Base-by-base conservation (phyloP, 2,797 vertebrate species). In the Semaprochilodus insignis region DNA sequence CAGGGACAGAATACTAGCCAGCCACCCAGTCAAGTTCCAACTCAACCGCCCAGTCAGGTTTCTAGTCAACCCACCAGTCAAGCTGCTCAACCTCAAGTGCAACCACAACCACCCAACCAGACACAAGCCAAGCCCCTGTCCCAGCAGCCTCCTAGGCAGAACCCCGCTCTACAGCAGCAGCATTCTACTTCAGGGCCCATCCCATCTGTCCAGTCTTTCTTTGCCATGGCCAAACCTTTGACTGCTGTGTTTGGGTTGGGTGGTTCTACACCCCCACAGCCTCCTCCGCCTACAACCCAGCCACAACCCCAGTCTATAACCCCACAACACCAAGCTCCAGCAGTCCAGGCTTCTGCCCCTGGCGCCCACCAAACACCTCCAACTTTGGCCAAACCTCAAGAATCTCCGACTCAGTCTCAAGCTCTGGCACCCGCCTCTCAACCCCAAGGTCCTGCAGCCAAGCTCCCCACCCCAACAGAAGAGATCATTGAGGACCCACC, bases 151-250 rank as follows among this genome's bases (percentile, higher is more conserved):
- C 84, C 66, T 81, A n/a, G 13, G 40, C 66, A 91, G 78, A 85
- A 85, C n/a, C 92, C 91, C 74, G 85, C 91, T 1, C 88, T 89
- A 19, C 93, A 93, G 88, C 93, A 90, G 0, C 92, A 93, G 0
- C 91, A 93, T 52, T 85, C 91, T 6, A 77, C 85, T 7, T 81
- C 85, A 17, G 85, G 84, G 4, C 81, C 85, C 8, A 90, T 93
- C 10, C 87, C 93, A 0, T 93, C 94, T 6, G 93, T 94, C 71
- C 91, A 93, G 0, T 95, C 94, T 77, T 95, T 95, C 88, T 95
- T 95, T 81, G 95, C 94, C 54, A 95, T 95, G 94, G 93, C 94
- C 74, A 95, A 95, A 81, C 94, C 94, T 23, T 84, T 95, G 25
- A 94, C 94, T 60, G 94, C 93, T 31, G 94, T 95, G 85, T 92